A percentile compares a stretch with the other conserved stretches of the same genome.
phyloP scores from a whole-genome alignment of 2,888 invertebrate species.

The Euclidia mi region DNA sequence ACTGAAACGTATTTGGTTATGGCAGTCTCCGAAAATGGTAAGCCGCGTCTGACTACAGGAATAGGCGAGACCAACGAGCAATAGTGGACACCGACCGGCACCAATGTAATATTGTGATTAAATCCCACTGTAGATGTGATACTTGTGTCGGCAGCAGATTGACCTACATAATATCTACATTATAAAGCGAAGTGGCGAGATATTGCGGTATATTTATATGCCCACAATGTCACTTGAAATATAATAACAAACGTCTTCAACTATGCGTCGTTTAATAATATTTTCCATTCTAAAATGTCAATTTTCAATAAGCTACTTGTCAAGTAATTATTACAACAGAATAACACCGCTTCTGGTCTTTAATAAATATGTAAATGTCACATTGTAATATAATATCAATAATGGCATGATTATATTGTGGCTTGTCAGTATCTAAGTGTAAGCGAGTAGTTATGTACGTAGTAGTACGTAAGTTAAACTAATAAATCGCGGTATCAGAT shows the following conservation, averaged over 20 bases:
- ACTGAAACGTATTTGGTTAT: not conserved
- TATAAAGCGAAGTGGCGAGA: constrained; percentile 9
- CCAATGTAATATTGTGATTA: constrained; percentile 9
- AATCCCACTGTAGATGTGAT: constrained; percentile 6
- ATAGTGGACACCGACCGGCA: not conserved
- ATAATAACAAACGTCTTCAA: constrained; percentile 18
- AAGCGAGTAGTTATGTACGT: constrained; percentile 26
- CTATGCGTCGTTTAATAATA: constrained; percentile 36
- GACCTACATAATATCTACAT: constrained; percentile 13
- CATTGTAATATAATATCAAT: constrained; percentile 51
- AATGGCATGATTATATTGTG: constrained; percentile 45
- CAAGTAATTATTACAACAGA: constrained; percentile 48
- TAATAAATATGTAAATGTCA: constrained; percentile 52
- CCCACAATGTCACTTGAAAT: constrained; percentile 6
- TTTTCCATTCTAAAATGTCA: constrained; percentile 46
- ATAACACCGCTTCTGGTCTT: constrained; percentile 41
- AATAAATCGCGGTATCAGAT: constrained; percentile 68
- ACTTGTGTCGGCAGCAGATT: constrained; percentile 8
- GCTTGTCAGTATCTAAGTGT: constrained; percentile 30
- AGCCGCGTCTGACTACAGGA: not conserved
- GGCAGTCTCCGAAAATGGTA: too few relatives aligned
- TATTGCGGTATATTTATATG: constrained; percentile 7
- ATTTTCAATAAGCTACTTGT: constrained; percentile 48
- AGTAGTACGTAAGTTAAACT: constrained; percentile 41
- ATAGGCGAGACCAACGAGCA: constrained; percentile 5